Evolutionary conservation across 2,113 vertebrate species (phyloP).

Genomic region (Phyllostomus hastatus): DNA sequence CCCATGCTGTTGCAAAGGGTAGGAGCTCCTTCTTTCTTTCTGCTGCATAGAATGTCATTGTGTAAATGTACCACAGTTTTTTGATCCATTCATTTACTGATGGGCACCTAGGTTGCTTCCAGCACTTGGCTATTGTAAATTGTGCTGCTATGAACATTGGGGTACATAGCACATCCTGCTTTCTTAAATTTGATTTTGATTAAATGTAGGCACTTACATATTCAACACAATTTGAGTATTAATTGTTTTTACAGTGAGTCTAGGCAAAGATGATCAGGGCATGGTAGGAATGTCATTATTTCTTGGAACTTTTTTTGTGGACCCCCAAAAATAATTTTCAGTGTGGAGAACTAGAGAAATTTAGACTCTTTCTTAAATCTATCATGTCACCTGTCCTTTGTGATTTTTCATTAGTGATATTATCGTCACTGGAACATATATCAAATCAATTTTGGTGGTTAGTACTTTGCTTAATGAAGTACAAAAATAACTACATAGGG

Average conservation of each 20-base stretch:
- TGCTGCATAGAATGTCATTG: too few relatives aligned
- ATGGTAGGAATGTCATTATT: background rate
- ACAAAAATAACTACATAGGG: background rate
- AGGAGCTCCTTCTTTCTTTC: too few relatives aligned
- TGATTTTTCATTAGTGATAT: background rate
- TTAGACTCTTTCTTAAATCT: background rate
- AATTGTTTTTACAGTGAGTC: background rate
- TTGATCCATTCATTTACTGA: too few relatives aligned
- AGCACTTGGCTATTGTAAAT: too few relatives aligned
- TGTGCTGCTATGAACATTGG: too few relatives aligned
- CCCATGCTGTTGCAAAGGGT: too few relatives aligned
- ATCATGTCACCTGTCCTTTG: background rate
- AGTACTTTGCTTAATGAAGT: background rate
- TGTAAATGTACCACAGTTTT: too few relatives aligned
- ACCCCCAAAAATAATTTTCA: background rate
- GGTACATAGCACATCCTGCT: background rate
- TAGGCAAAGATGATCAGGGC: background rate
- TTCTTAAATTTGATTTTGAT: conserved; percentile 7
- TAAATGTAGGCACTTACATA: background rate
- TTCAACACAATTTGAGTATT: background rate
- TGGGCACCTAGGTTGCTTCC: too few relatives aligned
- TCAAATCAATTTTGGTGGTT: background rate
- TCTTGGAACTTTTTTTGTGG: background rate
- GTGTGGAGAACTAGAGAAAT: background rate
- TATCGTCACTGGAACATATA: background rate